Base-by-base conservation (phyloP, 2,888 invertebrate species). In the Pristionchus exspectatus region DNA sequence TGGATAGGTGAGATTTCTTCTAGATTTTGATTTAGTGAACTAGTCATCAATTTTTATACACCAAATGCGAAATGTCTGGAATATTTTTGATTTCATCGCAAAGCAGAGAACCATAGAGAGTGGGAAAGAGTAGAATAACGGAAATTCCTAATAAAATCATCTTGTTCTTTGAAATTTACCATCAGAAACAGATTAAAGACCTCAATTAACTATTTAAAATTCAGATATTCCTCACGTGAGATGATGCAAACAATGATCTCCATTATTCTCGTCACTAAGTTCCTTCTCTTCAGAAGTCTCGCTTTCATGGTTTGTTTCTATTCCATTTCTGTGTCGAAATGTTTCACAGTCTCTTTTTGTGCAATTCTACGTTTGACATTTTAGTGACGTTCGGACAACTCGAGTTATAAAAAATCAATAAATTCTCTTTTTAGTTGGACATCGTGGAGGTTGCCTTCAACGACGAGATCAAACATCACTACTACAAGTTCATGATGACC, bases 231-330 rank as follows among this genome's bases (percentile, higher is more conserved):
- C 0, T 87, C 87, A 21, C 69, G 93, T 44, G 94, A 93, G 81
- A 94, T 91, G 44, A 94, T 93, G 91, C 92, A 93, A 87, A 94
- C 94, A 4, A 91, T 92, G 91, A 93, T 94, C 18, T 92, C 94
- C 9, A 91, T 94, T n/a, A 91, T 93, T 91, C 90, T 94, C 14
- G 94, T 94, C 21, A 87, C 91, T 9, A 94, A 94, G 85, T 94
- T 94, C 74, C 90, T 94, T 9, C 56, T 91, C 14, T 93, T 94
- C 89, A 91, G 94, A 56, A 93, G 93, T 89, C 89, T 93, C n/a
- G 91, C 93, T 0, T 94, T 94, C 81, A 90, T 91, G 89, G 93
- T 93, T 72, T 89, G 92, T 69, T 86, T 27, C 33, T 21, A n/a
- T 77, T 27, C 9, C 14, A n/a, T 24, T 18, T 16, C 27, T 44